Percentiles rank a stretch among this genome's conserved stretches.
These are phyloP conservation scores for Barbus barbus DNA, from an alignment of 2,113 vertebrate species.

Conservation along the genomic window DNA sequence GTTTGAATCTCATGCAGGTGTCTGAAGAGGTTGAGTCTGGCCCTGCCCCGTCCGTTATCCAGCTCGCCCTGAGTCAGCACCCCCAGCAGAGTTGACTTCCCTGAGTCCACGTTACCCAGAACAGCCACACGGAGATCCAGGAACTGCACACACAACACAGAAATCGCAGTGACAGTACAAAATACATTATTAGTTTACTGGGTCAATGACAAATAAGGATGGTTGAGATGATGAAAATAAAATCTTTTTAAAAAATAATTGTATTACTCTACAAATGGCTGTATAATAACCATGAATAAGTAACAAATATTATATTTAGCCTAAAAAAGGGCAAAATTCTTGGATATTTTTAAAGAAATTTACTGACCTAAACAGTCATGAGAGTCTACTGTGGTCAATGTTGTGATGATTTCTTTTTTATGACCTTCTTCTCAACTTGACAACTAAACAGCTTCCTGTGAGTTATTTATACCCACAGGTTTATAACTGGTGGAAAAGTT, in stretches of 20 bases:
- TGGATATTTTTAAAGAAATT: too few relatives aligned
- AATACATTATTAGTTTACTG: background rate
- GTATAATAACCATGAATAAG: background rate
- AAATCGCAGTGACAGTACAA: too few relatives aligned
- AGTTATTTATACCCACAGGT: too few relatives aligned
- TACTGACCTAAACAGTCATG: too few relatives aligned
- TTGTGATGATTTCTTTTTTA: too few relatives aligned
- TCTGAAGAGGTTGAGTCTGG: slow-evolving; percentile 94
- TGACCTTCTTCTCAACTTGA: too few relatives aligned
- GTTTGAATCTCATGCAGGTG: slow-evolving; percentile 97
- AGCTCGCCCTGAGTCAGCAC: slow-evolving; percentile 95
- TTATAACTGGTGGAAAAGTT: too few relatives aligned
- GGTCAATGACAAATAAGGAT: background rate
- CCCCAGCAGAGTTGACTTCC: slow-evolving; percentile 92
- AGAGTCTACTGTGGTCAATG: too few relatives aligned
- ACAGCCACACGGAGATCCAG: slow-evolving; percentile 94
- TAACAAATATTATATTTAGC: background rate
- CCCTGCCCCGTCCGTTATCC: slow-evolving; percentile 92
- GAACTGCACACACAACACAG: slow-evolving; percentile 75
- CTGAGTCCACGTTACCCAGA: slow-evolving; percentile 93
- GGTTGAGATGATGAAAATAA: background rate
- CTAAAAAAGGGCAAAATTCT: background rate
- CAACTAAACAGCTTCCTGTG: background rate
- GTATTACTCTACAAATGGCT: background rate
- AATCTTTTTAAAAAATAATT: background rate